A percentile compares a stretch with the other conserved stretches of the same genome.
Evolutionary conservation across 2,797 vertebrate genomes (phyloP).

Genomic region (Etheostoma nigrum): DNA sequence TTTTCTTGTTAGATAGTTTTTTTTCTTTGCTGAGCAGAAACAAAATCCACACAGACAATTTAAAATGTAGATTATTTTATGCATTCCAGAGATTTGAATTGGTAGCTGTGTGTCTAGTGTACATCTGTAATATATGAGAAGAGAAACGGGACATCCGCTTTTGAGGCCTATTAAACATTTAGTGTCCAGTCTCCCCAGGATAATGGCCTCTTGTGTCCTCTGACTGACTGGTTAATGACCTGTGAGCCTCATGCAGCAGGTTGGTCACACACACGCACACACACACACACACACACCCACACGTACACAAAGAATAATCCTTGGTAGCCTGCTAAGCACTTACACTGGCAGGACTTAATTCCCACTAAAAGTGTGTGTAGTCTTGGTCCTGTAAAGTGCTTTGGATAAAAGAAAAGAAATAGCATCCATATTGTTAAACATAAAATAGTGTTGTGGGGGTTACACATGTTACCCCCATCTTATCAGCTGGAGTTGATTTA

Average conservation of each 20-base stretch:
- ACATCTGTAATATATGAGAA: conserved; percentile 29
- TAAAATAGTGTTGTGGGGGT: conserved; percentile 10
- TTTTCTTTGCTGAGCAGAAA: conserved; percentile 8
- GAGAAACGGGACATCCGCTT: conserved; percentile 66
- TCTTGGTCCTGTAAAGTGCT: conserved; percentile 14
- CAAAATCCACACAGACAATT: neutral
- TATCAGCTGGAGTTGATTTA: conserved; percentile 56
- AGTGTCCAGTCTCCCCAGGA: conserved; percentile 56
- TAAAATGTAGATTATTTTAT: neutral
- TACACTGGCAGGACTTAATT: conserved; percentile 16
- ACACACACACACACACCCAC: neutral
- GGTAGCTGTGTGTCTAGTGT: neutral
- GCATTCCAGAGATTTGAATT: neutral
- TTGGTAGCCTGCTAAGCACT: conserved; percentile 10
- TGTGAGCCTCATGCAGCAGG: conserved; percentile 36
- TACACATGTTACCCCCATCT: conserved; percentile 16
- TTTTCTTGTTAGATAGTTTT: neutral
- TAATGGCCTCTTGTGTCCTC: conserved; percentile 66
- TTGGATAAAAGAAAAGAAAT: conserved; percentile 16
- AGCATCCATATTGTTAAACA: conserved; percentile 10
- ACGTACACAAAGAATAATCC: conserved; percentile 35
- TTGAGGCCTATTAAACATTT: conserved; percentile 72
- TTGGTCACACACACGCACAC: conserved; percentile 17
- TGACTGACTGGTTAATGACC: conserved; percentile 70
- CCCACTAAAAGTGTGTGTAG: conserved; percentile 8